Evolutionary conservation across 1,140 invertebrate genomes (phyloP), one percentile per base, ranked within the genome.

Genomic region (Bicyclus anynana): DNA sequence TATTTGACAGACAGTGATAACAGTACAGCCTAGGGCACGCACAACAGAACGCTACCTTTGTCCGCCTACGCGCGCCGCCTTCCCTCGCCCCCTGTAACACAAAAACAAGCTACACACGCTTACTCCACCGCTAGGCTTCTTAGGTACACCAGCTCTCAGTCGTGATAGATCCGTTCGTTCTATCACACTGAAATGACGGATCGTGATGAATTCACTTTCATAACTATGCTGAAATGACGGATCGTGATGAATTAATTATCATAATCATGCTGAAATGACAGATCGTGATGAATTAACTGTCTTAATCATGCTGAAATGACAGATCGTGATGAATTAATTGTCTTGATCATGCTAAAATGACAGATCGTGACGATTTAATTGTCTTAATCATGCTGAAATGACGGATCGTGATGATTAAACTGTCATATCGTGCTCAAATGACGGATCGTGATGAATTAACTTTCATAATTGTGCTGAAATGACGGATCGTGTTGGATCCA

Each of bases 1-100:
- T 85, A 85, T 77, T 71, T 62, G 72, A 83, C 80, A 84, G 69
- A 86, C 83, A 87, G 80, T 87, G 84, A 84, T 73, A 44, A 84
- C 82, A 87, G 72, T 82, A 84, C 81, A 89, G 77, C 88, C 88
- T 90, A 90, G 74, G 67, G 79, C 84, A 89, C 88, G 87, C 84
- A 90, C 88, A 89, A 89, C 82, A 83, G 16, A 77, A 89, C 80
- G 78, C 87, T 87, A 87, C 84, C 85, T 87, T 77, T 58, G 59
- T 74, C 72, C 71, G 79, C 77, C 80, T 85, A 87, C 70, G 77
- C 84, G 77, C 83, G 83, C 77, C 79, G 77, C 59, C 85, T 72
- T 62, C 69, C 73, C 66, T 59, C 86, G 69, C 84, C 83, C 84
- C 83, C 88, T 89, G 88, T 59, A 89, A 89, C 83, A 89, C 80